A percentile compares a stretch with the other conserved stretches of the same genome.
Evolutionary conservation across 2,888 invertebrate species (phyloP).

Genomic region (Orthosia gothica): DNA sequence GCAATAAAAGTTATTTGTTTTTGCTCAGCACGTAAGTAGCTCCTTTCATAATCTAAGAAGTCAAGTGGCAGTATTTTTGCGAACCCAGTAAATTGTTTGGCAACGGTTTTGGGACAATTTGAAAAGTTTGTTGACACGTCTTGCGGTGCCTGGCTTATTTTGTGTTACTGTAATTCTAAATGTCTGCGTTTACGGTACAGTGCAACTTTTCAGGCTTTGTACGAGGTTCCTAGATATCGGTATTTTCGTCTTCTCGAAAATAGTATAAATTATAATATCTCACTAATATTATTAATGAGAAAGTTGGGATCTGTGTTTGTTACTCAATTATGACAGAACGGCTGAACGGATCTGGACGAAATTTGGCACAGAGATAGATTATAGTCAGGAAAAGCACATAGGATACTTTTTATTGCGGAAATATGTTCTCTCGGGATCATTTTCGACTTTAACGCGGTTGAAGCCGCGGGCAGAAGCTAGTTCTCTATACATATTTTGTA

Average conservation of each 20-base stretch:
- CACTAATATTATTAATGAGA: no score
- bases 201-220: constrained; percentile 16
- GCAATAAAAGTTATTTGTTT: constrained; percentile 67
- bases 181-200: constrained; percentile 33
- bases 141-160: constrained; percentile 31
- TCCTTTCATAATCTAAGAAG: constrained; percentile 58
- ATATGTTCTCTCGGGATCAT: no score
- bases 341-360: no score
- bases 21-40: constrained; percentile 55
- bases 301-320: no score
- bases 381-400: no score
- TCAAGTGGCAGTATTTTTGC: constrained; percentile 61
- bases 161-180: constrained; percentile 41
- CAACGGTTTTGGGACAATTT: constrained; percentile 54
- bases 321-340: no score
- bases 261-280: no score
- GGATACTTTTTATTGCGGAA: no score
- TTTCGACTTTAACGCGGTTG: no score
- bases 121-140: constrained; percentile 57
- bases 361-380: no score
- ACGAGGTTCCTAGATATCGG: background rate
- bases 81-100: constrained; percentile 53
- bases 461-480: no score
- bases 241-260: background rate
- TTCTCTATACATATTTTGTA: no score